These are phyloP conservation scores for Patiria miniata DNA, from an alignment of 35 echinoderm and acorn worm species.

Conservation along the genomic window DNA sequence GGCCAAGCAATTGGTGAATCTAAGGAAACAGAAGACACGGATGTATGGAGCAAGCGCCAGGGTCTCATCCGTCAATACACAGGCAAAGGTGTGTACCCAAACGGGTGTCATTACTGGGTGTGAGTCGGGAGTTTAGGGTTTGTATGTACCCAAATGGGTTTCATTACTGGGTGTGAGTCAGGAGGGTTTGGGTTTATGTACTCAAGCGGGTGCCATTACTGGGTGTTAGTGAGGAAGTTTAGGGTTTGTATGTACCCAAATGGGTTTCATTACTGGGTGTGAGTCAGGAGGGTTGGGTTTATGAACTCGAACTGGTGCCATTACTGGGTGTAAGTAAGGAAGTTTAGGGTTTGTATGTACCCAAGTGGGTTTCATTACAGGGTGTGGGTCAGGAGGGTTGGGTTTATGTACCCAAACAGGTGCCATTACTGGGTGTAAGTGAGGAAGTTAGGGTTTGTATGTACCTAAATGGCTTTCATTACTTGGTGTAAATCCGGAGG, in stretches of 20 bases:
- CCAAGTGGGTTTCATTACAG: no score
- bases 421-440: not conserved
- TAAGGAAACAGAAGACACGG: conserved; percentile 91
- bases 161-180: not conserved
- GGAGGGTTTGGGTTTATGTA: not conserved
- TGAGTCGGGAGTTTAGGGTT: not conserved
- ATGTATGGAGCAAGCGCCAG: conserved; percentile 81
- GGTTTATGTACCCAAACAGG: not conserved
- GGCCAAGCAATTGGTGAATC: conserved; percentile 91
- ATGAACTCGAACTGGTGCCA: no score
- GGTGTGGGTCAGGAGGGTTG: no score
- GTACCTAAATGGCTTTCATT: not conserved
- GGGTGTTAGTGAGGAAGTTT: no score
- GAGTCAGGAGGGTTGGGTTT: no score
- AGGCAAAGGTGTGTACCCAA: conserved; percentile 72
- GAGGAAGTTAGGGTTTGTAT: not conserved
- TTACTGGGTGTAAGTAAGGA: no score
- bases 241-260: no score
- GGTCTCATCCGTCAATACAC: conserved; percentile 83
- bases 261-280: no score
- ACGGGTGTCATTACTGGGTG: not conserved
- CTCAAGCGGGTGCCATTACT: no score
- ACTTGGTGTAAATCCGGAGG: not conserved
- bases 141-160: not conserved
- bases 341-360: no score